phyloP scores from a whole-genome alignment of 1,140 invertebrate species.

The Drosophila insularis region DNA sequence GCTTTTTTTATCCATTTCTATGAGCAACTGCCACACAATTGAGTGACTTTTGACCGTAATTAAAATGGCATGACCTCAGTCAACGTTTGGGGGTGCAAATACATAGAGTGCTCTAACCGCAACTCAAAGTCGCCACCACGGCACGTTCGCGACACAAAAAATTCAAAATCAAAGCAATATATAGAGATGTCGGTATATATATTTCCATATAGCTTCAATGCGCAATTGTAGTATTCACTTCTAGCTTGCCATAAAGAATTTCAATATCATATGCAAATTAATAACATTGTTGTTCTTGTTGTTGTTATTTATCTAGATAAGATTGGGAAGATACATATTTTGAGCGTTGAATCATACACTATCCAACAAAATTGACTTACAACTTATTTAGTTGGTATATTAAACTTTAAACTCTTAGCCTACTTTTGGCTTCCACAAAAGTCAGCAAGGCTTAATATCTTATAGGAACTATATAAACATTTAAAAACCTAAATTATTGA shows the following conservation, averaged over 20 bases:
- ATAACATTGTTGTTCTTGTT: constrained; percentile 4
- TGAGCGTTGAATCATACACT: background rate
- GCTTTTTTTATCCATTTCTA: constrained; percentile 16
- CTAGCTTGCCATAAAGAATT: constrained; percentile 36
- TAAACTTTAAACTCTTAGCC: too few species aligned
- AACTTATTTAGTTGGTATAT: background rate
- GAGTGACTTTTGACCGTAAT: constrained; percentile 75
- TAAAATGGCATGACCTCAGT: constrained; percentile 61
- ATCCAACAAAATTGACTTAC: background rate
- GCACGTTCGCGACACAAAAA: constrained; percentile 11
- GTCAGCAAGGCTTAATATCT: too few species aligned
- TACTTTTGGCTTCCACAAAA: too few species aligned
- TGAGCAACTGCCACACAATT: constrained; percentile 51
- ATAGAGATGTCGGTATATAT: background rate
- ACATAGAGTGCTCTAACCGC: background rate
- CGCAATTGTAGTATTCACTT: constrained; percentile 34
- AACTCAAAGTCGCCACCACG: constrained; percentile 12
- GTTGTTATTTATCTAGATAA: constrained; percentile 2
- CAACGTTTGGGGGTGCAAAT: constrained; percentile 1
- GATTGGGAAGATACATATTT: background rate
- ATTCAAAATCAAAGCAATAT: constrained; percentile 6
- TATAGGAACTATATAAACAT: too few species aligned
- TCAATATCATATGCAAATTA: constrained; percentile 66
- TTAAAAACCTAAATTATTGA: too few species aligned
- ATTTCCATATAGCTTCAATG: constrained; percentile 27